Evolutionary conservation across 2,797 vertebrate genomes (phyloP).

Genomic region (Danionella dracula): DNA sequence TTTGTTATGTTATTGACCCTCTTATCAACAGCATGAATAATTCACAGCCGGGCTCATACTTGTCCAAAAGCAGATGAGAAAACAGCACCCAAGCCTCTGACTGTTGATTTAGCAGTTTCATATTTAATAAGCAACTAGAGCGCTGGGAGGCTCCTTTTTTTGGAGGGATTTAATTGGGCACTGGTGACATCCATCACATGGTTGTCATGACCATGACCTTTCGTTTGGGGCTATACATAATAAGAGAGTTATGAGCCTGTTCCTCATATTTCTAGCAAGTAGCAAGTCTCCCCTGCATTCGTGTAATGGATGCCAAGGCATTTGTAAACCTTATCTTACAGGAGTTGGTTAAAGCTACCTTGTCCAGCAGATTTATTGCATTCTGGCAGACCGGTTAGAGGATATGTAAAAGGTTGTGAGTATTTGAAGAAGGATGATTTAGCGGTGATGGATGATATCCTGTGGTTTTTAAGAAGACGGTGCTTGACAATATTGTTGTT

Average conservation of each 20-base stretch:
- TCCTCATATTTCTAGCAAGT: slow-evolving; percentile 60
- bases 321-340: slow-evolving; percentile 47
- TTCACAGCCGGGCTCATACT: slow-evolving; percentile 58
- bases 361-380: slow-evolving; percentile 16
- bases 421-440: slow-evolving; percentile 27
- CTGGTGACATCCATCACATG: slow-evolving; percentile 75
- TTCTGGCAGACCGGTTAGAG: slow-evolving; percentile 18
- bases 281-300: slow-evolving; percentile 48
- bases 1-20: slow-evolving; percentile 71
- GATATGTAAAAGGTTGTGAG: slow-evolving; percentile 16
- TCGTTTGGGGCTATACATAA: slow-evolving; percentile 75
- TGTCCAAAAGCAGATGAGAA: slow-evolving; percentile 61
- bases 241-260: slow-evolving; percentile 71
- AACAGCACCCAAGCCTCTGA: slow-evolving; percentile 57
- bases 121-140: slow-evolving; percentile 76
- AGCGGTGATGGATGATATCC: slow-evolving; percentile 6
- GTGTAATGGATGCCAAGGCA: slow-evolving; percentile 50
- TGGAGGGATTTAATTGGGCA: slow-evolving; percentile 76
- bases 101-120: slow-evolving; percentile 75
- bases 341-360: slow-evolving; percentile 32
- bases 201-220: slow-evolving; percentile 80
- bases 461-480: background rate
- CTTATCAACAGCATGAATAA: slow-evolving; percentile 74
- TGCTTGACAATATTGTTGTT: slow-evolving; percentile 9
- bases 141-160: slow-evolving; percentile 62